Evolutionary conservation across 2,888 invertebrate species (phyloP).

Genomic region (Lepidochrysops patricia): DNA sequence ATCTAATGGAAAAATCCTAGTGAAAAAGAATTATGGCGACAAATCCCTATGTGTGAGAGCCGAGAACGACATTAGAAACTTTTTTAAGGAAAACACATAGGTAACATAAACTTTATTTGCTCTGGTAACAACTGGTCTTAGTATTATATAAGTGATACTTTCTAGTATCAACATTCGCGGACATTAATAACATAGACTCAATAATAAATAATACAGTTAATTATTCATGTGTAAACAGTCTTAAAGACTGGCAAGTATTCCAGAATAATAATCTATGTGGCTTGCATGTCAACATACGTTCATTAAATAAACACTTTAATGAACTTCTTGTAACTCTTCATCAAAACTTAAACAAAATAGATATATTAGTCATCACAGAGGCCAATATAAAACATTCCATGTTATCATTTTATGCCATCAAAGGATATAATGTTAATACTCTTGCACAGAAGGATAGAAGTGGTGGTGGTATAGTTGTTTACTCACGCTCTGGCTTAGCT

Average conservation of each 20-base stretch:
- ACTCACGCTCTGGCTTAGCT: background rate
- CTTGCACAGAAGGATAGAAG: background rate
- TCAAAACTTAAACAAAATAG: background rate
- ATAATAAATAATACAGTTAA: background rate
- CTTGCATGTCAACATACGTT: background rate
- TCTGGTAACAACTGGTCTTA: too few relatives aligned
- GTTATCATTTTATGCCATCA: background rate
- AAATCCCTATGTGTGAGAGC: background rate
- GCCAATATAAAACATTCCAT: background rate
- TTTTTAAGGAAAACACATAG: background rate
- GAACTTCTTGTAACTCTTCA: background rate
- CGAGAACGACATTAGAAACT: background rate
- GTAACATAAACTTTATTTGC: background rate
- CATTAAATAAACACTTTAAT: background rate
- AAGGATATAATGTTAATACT: background rate
- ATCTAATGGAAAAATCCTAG: background rate
- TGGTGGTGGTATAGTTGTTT: slow-evolving; percentile 7
- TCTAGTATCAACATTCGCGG: background rate
- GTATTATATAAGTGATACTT: background rate
- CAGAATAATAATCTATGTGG: background rate
- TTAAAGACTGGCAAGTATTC: background rate
- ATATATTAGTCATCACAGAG: slow-evolving; percentile 1
- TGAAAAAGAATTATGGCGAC: background rate
- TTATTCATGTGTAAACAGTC: background rate
- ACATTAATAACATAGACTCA: background rate